A percentile compares a stretch with the other conserved stretches of the same genome.
Evolutionary conservation across 2,888 invertebrate species (phyloP).

Genomic region (Atethmia centrago): DNA sequence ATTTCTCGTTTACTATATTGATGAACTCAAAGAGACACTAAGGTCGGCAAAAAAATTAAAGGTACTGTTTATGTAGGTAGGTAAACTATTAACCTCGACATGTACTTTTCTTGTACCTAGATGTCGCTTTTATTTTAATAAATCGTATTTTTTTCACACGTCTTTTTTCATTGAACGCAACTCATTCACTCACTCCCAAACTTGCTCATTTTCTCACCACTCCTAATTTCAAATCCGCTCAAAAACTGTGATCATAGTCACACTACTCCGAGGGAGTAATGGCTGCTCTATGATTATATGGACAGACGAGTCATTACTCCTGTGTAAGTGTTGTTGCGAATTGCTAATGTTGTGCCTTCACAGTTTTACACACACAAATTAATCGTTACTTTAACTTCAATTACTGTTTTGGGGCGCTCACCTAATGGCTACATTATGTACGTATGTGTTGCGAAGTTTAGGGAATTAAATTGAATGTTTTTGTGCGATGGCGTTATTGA

Average conservation of each 20-base stretch:
- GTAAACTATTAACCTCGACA: too few relatives aligned
- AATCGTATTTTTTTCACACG: background rate
- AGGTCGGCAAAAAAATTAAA: background rate
- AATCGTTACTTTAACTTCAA: conserved; percentile 83
- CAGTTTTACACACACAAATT: conserved; percentile 88
- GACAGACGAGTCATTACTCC: conserved; percentile 90
- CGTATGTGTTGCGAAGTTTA: conserved; percentile 41
- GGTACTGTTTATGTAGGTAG: background rate
- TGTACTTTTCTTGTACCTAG: too few relatives aligned
- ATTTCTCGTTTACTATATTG: too few relatives aligned
- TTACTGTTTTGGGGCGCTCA: conserved; percentile 74
- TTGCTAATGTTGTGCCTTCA: conserved; percentile 87
- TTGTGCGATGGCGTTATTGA: background rate
- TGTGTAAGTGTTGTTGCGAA: conserved; percentile 90
- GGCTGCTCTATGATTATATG: conserved; percentile 90
- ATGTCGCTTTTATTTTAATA: background rate
- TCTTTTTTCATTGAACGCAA: background rate
- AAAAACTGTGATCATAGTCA: conserved; percentile 62
- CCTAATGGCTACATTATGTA: conserved; percentile 61
- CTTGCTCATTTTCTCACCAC: background rate
- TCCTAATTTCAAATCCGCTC: conserved; percentile 5
- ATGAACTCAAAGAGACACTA: background rate
- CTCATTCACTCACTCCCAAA: background rate
- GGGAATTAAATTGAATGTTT: conserved; percentile 45
- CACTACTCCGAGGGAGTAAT: conserved; percentile 84